Conservation (phyloP, 1,140 invertebrate genomes). For the Rhyacophila brunnea region DNA sequence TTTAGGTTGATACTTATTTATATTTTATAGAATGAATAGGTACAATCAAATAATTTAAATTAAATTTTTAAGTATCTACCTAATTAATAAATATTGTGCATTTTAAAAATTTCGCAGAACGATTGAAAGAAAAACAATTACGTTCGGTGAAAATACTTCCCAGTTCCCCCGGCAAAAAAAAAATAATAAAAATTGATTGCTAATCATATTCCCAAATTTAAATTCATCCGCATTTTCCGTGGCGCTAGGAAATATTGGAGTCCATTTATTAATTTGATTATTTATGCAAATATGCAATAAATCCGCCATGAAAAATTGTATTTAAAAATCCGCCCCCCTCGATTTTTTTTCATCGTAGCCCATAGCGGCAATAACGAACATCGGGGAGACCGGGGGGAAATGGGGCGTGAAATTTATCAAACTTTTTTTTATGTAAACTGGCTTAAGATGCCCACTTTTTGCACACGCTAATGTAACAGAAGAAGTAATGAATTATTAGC, state of each 20-base stretch:
- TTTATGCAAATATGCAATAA: constrained; percentile 35
- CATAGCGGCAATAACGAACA: background rate
- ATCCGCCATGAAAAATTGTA: constrained; percentile 28
- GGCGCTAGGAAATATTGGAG: constrained; percentile 1
- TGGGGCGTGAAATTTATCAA: constrained; percentile 29
- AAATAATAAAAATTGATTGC: no score
- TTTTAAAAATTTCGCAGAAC: no score
- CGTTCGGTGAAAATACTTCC: no score
- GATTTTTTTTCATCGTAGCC: background rate
- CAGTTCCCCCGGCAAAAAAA: no score
- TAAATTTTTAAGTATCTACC: no score
- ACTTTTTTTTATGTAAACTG: constrained; percentile 27
- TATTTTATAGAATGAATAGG: no score
- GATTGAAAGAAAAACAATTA: no score
- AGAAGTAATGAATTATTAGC: constrained; percentile 31
- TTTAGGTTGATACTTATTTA: no score
- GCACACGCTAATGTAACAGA: constrained; percentile 18
- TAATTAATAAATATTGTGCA: no score
- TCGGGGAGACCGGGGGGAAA: constrained; percentile 17
- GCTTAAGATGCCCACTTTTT: background rate
- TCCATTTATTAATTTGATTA: constrained; percentile 36
- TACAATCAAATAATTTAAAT: no score
- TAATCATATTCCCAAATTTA: no score
- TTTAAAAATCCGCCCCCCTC: constrained; percentile 20
- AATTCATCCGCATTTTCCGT: no score